phyloP scores from a whole-genome alignment of 2,797 vertebrate species.

The Chanos chanos region DNA sequence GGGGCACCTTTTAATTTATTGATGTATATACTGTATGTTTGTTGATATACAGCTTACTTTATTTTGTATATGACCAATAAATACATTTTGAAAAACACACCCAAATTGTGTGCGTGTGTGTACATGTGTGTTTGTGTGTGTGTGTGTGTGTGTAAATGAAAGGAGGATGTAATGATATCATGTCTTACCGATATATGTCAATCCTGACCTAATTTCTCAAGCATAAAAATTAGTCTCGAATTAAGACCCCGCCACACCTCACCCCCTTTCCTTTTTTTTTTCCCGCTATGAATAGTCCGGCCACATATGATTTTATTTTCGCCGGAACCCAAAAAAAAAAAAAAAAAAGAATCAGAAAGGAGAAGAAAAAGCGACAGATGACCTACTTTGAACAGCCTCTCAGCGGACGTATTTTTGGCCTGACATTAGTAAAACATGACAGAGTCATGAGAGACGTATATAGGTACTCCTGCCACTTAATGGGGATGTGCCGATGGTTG shows the following conservation, averaged over 20 bases:
- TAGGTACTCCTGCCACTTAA: constrained; percentile 30
- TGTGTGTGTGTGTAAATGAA: not conserved
- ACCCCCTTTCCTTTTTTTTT: no score
- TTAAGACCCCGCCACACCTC: no score
- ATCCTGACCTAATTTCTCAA: constrained; percentile 42
- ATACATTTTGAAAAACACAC: constrained; percentile 83
- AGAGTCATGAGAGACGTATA: constrained; percentile 38
- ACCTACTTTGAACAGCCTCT: constrained; percentile 48
- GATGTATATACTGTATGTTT: constrained; percentile 97
- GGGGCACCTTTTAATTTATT: constrained; percentile 86
- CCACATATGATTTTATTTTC: constrained; percentile 36
- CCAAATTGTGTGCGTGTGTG: not conserved
- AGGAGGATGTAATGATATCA: not conserved
- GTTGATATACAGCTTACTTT: constrained; percentile 96
- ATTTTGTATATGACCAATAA: constrained; percentile 99
- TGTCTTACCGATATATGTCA: constrained; percentile 2
- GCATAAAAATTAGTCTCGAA: constrained; percentile 29
- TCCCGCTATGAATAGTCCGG: constrained; percentile 23
- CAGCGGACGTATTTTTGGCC: constrained; percentile 48
- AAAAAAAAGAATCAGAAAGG: not conserved
- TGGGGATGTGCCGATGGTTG: constrained; percentile 26
- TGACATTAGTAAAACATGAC: constrained; percentile 53
- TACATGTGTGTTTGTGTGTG: not conserved
- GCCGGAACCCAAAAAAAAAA: constrained; percentile 27
- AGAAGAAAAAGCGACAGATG: constrained; percentile 27